A percentile compares a stretch with the other conserved stretches of the same genome.
Evolutionary conservation across 2,113 vertebrate genomes (phyloP).

Genomic region (Pithys albifrons): DNA sequence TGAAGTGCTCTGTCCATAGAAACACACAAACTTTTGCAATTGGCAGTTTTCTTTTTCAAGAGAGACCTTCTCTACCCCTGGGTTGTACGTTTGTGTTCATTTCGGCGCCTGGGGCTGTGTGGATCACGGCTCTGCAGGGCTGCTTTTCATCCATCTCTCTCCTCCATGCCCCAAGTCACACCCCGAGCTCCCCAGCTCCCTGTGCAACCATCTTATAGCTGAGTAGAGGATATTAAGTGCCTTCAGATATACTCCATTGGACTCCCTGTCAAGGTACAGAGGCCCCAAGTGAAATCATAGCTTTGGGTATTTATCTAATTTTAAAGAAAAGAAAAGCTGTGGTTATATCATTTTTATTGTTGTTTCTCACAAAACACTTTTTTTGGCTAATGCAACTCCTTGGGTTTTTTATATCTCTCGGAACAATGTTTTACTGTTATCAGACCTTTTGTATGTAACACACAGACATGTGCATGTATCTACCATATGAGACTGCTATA

Average conservation of each 20-base stretch:
- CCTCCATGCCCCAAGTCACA: slow-evolving; percentile 49
- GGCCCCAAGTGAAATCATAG: slow-evolving; percentile 67
- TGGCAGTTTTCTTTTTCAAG: slow-evolving; percentile 54
- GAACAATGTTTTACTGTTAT: slow-evolving; percentile 73
- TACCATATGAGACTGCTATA: slow-evolving; percentile 70
- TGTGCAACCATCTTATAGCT: slow-evolving; percentile 67
- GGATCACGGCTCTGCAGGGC: slow-evolving; percentile 70
- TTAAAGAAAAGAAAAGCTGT: slow-evolving; percentile 77
- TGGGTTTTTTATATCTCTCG: slow-evolving; percentile 65
- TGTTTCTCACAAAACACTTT: slow-evolving; percentile 75
- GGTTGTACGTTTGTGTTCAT: slow-evolving; percentile 59
- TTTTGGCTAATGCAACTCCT: slow-evolving; percentile 79
- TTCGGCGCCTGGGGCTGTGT: slow-evolving; percentile 63
- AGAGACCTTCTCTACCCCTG: slow-evolving; percentile 54
- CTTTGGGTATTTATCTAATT: slow-evolving; percentile 65
- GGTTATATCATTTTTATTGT: slow-evolving; percentile 78
- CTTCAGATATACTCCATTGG: slow-evolving; percentile 83
- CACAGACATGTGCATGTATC: slow-evolving; percentile 72
- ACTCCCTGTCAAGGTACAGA: slow-evolving; percentile 71
- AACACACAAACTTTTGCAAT: slow-evolving; percentile 58
- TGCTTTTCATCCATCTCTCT: slow-evolving; percentile 66
- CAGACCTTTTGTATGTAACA: slow-evolving; percentile 80
- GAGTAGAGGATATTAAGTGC: slow-evolving; percentile 86
- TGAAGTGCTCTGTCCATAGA: slow-evolving; percentile 66
- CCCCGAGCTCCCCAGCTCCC: slow-evolving; percentile 72